phyloP scores from a whole-genome alignment of 2,113 vertebrate genomes.

The Mobula hypostoma region DNA sequence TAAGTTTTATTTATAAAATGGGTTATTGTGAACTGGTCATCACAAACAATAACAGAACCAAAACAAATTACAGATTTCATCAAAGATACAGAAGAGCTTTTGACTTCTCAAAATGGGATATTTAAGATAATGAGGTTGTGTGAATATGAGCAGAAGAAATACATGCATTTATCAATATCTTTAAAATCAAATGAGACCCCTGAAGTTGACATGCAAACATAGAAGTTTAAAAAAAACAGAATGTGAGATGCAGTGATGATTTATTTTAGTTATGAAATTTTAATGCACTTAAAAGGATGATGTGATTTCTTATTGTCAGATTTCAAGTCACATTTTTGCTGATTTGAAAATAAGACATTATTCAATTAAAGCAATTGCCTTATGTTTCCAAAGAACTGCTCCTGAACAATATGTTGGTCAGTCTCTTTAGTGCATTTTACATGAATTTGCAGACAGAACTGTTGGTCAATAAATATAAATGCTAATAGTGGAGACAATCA shows the following conservation, averaged over 20 bases:
- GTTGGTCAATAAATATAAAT: neutral
- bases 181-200: neutral
- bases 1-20: neutral
- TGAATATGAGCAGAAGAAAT: neutral
- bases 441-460: neutral
- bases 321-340: neutral
- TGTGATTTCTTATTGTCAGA: neutral
- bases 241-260: neutral
- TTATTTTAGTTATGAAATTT: neutral
- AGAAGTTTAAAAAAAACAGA: neutral
- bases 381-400: neutral
- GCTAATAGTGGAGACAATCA: neutral
- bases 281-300: neutral
- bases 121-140: neutral
- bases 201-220: neutral
- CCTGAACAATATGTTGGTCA: neutral
- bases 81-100: neutral
- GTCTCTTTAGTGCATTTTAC: neutral
- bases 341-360: neutral
- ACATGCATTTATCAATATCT: neutral
- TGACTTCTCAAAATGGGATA: neutral
- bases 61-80: constrained; percentile 8
- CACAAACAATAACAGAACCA: neutral
- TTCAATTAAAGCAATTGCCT: neutral
- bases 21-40: neutral